Percentiles rank a stretch among this genome's conserved stretches.
Conservation (phyloP, 1,140 invertebrate genomes). For the Drosophila ogumai region DNA sequence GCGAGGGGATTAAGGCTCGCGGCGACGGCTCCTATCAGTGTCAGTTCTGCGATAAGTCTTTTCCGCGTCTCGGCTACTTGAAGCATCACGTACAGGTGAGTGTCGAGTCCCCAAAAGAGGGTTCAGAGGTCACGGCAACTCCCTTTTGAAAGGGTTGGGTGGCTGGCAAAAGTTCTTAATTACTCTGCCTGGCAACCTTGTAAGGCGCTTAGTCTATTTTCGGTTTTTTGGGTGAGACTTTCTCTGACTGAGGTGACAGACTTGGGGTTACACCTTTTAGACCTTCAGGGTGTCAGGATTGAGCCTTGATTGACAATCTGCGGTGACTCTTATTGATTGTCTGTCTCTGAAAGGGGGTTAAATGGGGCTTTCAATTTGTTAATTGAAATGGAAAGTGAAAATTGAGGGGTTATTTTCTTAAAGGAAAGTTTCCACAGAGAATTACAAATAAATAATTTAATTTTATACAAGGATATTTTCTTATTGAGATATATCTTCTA, state of each 20-base stretch:
- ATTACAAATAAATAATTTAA: not conserved
- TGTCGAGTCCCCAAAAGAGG: not conserved
- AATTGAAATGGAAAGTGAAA: constrained; percentile 45
- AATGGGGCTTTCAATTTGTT: constrained; percentile 4
- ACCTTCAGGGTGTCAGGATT: constrained; percentile 19
- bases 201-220: constrained; percentile 31
- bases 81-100: constrained; percentile 97
- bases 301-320: constrained; percentile 15
- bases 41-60: constrained; percentile 96
- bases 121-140: constrained; percentile 5
- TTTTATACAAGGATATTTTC: no score
- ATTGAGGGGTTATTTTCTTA: not conserved
- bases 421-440: not conserved
- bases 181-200: constrained; percentile 7
- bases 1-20: constrained; percentile 79
- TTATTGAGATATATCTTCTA: no score
- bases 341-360: no score
- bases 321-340: constrained; percentile 21
- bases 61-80: constrained; percentile 93
- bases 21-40: constrained; percentile 91
- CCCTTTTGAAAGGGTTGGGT: constrained; percentile 30
- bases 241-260: constrained; percentile 31
- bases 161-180: constrained; percentile 27
- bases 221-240: constrained; percentile 5
- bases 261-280: constrained; percentile 7